Percentiles rank a stretch among this genome's conserved stretches.
Conservation (phyloP, 1,140 invertebrate genomes). For the Neodiprion virginianus region DNA sequence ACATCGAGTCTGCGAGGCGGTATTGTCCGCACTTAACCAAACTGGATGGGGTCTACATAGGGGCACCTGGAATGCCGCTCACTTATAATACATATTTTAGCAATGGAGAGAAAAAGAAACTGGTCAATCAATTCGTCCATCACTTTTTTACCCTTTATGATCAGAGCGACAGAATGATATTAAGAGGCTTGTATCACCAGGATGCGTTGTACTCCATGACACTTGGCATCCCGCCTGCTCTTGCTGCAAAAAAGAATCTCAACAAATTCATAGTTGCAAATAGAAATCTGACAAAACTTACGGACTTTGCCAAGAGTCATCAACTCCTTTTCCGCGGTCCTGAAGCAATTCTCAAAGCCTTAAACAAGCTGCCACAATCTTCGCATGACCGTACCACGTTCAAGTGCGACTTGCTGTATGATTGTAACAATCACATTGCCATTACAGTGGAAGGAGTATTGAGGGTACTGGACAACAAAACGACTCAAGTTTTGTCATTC, state of each 20-base stretch:
- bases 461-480: slow-evolving; percentile 25
- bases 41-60: slow-evolving; percentile 47
- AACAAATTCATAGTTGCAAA: slow-evolving; percentile 26
- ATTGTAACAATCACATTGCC: slow-evolving; percentile 29
- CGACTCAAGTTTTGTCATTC: slow-evolving; percentile 40
- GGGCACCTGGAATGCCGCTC: slow-evolving; percentile 35
- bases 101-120: slow-evolving; percentile 28
- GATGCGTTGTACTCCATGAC: slow-evolving; percentile 52
- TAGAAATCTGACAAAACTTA: slow-evolving; percentile 41
- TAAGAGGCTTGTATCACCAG: slow-evolving; percentile 50
- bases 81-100: slow-evolving; percentile 38
- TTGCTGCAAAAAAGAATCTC: slow-evolving; percentile 23
- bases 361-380: slow-evolving; percentile 44
- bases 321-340: slow-evolving; percentile 43
- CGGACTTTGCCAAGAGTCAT: slow-evolving; percentile 26
- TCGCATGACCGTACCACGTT: slow-evolving; percentile 48
- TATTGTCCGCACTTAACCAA: slow-evolving; percentile 48
- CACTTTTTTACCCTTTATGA: slow-evolving; percentile 57
- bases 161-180: slow-evolving; percentile 40
- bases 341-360: slow-evolving; percentile 42
- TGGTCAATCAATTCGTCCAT: slow-evolving; percentile 46
- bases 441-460: slow-evolving; percentile 49
- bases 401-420: slow-evolving; percentile 40
- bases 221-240: slow-evolving; percentile 27
- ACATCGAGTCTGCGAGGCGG: slow-evolving; percentile 42